Evolutionary conservation across 2,113 vertebrate species (phyloP).

Genomic region (Tupaia chinensis): DNA sequence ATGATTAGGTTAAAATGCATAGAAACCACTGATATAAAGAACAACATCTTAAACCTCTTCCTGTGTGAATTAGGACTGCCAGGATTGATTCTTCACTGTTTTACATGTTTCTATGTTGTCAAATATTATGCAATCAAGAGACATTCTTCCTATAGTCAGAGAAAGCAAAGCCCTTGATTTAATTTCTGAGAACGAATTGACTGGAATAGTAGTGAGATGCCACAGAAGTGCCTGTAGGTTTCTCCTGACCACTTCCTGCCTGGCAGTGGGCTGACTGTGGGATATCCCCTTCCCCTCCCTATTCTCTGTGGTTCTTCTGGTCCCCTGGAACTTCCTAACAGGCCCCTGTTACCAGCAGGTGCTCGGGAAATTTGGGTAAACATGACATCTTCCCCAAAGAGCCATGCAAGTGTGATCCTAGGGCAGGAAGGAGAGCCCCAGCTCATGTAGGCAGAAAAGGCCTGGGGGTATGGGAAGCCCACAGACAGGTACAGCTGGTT

Average conservation of each 20-base stretch:
- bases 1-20: not conserved
- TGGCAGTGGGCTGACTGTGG: not conserved
- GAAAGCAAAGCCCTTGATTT: not conserved
- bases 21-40: not conserved
- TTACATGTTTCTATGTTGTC: not conserved
- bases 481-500: not conserved
- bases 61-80: not conserved
- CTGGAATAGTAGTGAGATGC: not conserved
- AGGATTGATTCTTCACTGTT: not conserved
- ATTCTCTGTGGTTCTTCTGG: not conserved
- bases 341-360: not conserved
- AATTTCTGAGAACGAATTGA: not conserved
- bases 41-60: not conserved
- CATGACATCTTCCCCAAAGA: not conserved
- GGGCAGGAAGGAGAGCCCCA: not conserved
- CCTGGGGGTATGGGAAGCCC: not conserved
- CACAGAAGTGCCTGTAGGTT: not conserved
- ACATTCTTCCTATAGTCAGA: not conserved
- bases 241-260: not conserved
- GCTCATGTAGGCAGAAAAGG: not conserved
- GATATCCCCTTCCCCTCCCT: not conserved
- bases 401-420: not conserved
- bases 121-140: not conserved
- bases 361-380: constrained; percentile 20
- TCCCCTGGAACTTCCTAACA: not conserved